phyloP scores from a whole-genome alignment of 2,888 invertebrate genomes.

The Oscheius sp. region DNA sequence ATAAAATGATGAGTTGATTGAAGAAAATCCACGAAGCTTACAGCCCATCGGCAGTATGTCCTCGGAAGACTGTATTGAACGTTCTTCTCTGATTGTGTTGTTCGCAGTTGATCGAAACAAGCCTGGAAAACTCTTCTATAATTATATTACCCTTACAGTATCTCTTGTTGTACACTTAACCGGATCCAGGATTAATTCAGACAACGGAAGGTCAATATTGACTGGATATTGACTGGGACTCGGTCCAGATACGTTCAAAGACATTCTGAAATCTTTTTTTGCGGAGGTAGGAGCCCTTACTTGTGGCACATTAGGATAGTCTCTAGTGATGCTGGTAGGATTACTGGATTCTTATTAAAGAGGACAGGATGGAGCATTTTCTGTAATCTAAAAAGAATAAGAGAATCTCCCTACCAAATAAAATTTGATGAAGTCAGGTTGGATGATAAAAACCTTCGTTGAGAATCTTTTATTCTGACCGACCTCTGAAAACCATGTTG shows the following conservation, averaged over 20 bases:
- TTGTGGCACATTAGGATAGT: neutral
- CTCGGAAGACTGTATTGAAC: neutral
- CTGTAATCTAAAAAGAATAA: neutral
- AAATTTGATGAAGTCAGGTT: no score
- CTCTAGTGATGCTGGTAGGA: neutral
- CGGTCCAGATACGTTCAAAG: neutral
- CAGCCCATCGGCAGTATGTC: slow-evolving; percentile 1
- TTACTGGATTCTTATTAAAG: neutral
- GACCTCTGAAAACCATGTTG: neutral
- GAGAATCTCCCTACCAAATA: neutral
- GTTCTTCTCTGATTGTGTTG: no score
- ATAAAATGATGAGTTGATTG: slow-evolving; percentile 10
- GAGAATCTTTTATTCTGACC: neutral
- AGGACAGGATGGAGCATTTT: neutral
- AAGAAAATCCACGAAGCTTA: neutral
- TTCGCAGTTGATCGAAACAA: slow-evolving; percentile 6
- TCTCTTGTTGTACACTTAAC: neutral
- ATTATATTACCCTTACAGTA: neutral
- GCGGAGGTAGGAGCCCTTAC: neutral
- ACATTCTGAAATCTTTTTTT: neutral
- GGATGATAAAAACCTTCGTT: neutral
- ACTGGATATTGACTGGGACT: neutral
- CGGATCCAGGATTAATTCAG: neutral
- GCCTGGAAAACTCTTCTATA: neutral
- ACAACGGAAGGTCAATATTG: neutral